These are phyloP conservation scores for Melanaphis sacchari DNA, from an alignment of 1,140 invertebrate species.

Conservation along the genomic window DNA sequence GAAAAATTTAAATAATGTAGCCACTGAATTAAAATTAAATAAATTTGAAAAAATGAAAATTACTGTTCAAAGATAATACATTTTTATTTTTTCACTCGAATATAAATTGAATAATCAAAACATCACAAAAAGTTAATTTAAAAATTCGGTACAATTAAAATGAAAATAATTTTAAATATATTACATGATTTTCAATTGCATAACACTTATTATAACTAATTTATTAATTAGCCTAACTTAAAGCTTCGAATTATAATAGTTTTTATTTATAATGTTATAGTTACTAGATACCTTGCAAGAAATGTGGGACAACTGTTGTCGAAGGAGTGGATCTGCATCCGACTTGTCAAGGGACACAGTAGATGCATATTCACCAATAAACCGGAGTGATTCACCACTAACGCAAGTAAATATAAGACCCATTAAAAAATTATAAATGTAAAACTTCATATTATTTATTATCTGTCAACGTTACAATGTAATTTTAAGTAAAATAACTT, in stretches of 20 bases:
- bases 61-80: neutral
- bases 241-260: neutral
- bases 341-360: slow-evolving; percentile 20
- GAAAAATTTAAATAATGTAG: too few relatives aligned
- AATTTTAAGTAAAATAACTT: neutral
- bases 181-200: neutral
- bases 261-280: slow-evolving; percentile 16
- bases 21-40: neutral
- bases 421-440: neutral
- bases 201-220: neutral
- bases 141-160: neutral
- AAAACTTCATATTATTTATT: neutral
- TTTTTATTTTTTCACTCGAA: neutral
- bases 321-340: slow-evolving; percentile 6
- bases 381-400: slow-evolving; percentile 45
- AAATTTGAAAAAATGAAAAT: neutral
- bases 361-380: slow-evolving; percentile 52
- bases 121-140: neutral
- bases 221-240: neutral
- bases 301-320: slow-evolving; percentile 54
- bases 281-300: neutral
- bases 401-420: slow-evolving; percentile 7
- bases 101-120: neutral
- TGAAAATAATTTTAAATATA: neutral
- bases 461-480: neutral